Base-by-base conservation (phyloP, 1,140 invertebrate genomes). In the Pachypeltis micranthus region DNA sequence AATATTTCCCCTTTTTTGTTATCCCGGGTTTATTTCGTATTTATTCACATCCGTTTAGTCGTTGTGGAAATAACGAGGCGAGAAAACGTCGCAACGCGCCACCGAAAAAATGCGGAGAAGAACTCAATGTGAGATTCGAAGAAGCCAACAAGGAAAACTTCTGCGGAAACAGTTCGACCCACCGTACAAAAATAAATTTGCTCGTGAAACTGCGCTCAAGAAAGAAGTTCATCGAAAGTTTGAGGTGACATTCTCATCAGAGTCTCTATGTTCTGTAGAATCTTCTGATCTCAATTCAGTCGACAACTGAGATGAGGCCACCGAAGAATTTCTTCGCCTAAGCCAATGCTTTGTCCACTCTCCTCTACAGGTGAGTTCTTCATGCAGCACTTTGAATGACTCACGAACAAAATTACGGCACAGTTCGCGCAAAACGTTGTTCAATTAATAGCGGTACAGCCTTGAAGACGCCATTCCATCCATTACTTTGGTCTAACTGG, bases 391-490 rank as follows among this genome's bases (percentile, higher is more conserved):
- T n/a, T n/a, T n/a, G n/a, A n/a, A n/a, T n/a, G n/a, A n/a, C n/a
- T n/a, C n/a, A n/a, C n/a, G n/a, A n/a, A n/a, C n/a, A n/a, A n/a
- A n/a, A n/a, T n/a, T n/a, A n/a, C n/a, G n/a, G n/a, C n/a, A n/a
- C n/a, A n/a, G n/a, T n/a, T n/a, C n/a, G n/a, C n/a, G n/a, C 31
- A 39, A 39, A 10, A 39, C 7, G 31, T 39, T 39, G 16, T 39
- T 39, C 16, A 39, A 16, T 7, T 39, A 10, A 39, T 10, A 7
- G 31, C 31, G 16, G 31, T 7, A 39, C 31, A 39, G 31, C 31
- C 31, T 39, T 39, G 31, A 39, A 39, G 7, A 39, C 31, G 67
- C 68, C 67, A 39, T 61, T 54, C 28, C 10, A 2, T 61, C 16
- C 25, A 47, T 44, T 29, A 44, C 51, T 59, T 59, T 31, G 1